Evolutionary conservation across 2,113 vertebrate genomes (phyloP), one percentile per base, ranked within the genome.

Genomic region (Zapornia atra): DNA sequence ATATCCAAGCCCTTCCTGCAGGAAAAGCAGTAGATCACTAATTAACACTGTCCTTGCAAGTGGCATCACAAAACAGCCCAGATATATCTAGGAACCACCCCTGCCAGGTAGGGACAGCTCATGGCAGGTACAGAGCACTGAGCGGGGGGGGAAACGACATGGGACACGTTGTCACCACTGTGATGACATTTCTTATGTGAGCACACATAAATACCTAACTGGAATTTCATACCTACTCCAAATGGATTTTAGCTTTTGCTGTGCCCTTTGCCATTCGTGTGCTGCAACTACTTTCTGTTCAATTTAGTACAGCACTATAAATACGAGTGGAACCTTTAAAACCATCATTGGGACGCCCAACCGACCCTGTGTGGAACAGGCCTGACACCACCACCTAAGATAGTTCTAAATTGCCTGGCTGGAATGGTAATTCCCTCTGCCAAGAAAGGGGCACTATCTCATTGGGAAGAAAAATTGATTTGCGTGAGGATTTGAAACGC

Each of bases 321-420:
- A 89, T 38, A 63, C 0, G 4, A 33, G 14, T 38, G 63, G 48
- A 84, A 69, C 48, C 44, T 80, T 76, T 77, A 82, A 68, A 83
- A 44, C 12, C 54, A 53, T 40, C 65, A 12, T 5, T 5, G 1
- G 10, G 34, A 48, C 2, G 1, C n/a, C 0, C 0, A 81, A 33
- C 17, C 0, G 0, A 38, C 38, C 65, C 68, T 1, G 0, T 1
- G 3, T 11, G 19, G 57, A 69, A 25, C 2, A 1, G 59, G 12
- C 25, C 44, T 65, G 56, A 36, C 60, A 81, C 50, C 40, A 68
- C 3, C 3, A 0, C 38, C 69, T 82, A 40, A 68, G 60, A 57
- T 5, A 68, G 34, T 77, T 69, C 40, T 29, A 18, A 85, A 88
- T 9, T 72, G 72, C 70, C 81, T 85, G 31, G 38, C 53, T 68